phyloP scores from a whole-genome alignment of 1,140 invertebrate genomes.

The Marisa cornuarietis region DNA sequence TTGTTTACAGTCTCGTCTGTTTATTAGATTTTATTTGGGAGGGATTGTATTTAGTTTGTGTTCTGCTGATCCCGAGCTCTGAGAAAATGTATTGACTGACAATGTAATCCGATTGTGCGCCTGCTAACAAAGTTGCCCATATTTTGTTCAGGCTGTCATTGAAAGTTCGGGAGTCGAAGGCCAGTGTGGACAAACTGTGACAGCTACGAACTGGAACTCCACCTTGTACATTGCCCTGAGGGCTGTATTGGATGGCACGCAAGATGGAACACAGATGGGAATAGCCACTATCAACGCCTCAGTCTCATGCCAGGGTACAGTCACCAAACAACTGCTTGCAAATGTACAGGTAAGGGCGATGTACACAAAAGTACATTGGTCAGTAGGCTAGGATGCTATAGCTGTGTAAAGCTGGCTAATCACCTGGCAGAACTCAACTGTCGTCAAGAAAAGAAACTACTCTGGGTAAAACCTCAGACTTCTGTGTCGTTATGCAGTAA shows the following conservation, averaged over 20 bases:
- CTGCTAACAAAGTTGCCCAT: not conserved
- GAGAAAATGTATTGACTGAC: too few relatives aligned
- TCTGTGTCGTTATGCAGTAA: too few relatives aligned
- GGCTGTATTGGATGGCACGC: slow-evolving; percentile 41
- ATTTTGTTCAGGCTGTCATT: slow-evolving; percentile 7
- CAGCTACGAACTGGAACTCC: slow-evolving; percentile 27
- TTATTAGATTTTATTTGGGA: too few relatives aligned
- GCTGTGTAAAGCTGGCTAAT: too few relatives aligned
- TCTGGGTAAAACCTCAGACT: too few relatives aligned
- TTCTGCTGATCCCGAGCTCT: too few relatives aligned
- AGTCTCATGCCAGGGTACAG: slow-evolving; percentile 27
- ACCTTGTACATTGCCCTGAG: slow-evolving; percentile 27
- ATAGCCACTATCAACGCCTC: slow-evolving; percentile 24
- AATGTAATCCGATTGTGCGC: too few relatives aligned
- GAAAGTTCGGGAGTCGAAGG: slow-evolving; percentile 8
- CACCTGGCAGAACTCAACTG: too few relatives aligned
- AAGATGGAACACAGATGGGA: slow-evolving; percentile 38
- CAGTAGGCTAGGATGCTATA: too few relatives aligned
- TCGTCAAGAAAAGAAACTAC: too few relatives aligned
- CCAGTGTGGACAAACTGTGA: slow-evolving; percentile 31
- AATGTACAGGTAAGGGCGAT: slow-evolving; percentile 36
- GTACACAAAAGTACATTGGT: not conserved
- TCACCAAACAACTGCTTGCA: slow-evolving; percentile 2
- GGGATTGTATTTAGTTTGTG: too few relatives aligned
- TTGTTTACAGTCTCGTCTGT: too few relatives aligned